phyloP scores from a whole-genome alignment of 2,888 invertebrate genomes.

The Eulithis testata region DNA sequence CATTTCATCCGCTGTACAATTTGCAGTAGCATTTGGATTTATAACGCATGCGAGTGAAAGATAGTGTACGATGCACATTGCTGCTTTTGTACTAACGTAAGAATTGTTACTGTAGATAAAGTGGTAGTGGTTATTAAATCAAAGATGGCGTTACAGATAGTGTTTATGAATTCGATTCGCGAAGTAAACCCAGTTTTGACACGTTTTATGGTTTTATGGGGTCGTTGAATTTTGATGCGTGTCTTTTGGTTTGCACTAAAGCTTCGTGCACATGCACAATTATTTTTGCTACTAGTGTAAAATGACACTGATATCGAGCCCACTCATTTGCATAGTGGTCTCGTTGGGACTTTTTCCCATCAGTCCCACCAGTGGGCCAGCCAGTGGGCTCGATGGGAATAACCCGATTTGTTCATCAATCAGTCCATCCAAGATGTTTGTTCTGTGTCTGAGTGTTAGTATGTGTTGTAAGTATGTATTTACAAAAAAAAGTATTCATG shows the following conservation, averaged over 20 bases:
- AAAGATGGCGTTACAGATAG: constrained; percentile 45
- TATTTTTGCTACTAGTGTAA: no score
- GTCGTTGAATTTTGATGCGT: constrained; percentile 58
- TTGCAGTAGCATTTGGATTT: constrained; percentile 12
- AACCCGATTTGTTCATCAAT: no score
- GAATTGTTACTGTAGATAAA: constrained; percentile 26
- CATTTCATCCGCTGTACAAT: constrained; percentile 8
- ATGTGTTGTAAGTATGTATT: no score
- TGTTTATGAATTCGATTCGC: constrained; percentile 53
- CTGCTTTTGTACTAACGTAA: constrained; percentile 17
- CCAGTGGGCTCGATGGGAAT: no score
- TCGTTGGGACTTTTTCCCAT: no score
- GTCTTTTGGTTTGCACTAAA: constrained; percentile 23
- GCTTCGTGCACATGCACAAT: not conserved
- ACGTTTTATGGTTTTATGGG: constrained; percentile 59
- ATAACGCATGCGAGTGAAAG: constrained; percentile 7
- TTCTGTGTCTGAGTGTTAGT: no score
- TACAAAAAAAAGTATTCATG: no score
- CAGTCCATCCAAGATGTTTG: no score
- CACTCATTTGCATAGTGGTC: no score
- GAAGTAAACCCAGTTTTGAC: constrained; percentile 52
- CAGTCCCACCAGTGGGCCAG: no score
- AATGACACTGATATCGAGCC: not conserved
- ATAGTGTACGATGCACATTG: constrained; percentile 15
- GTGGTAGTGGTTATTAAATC: constrained; percentile 36